Conservation (phyloP, 2,113 vertebrate species). For the Microcebus lehilahytsara region DNA sequence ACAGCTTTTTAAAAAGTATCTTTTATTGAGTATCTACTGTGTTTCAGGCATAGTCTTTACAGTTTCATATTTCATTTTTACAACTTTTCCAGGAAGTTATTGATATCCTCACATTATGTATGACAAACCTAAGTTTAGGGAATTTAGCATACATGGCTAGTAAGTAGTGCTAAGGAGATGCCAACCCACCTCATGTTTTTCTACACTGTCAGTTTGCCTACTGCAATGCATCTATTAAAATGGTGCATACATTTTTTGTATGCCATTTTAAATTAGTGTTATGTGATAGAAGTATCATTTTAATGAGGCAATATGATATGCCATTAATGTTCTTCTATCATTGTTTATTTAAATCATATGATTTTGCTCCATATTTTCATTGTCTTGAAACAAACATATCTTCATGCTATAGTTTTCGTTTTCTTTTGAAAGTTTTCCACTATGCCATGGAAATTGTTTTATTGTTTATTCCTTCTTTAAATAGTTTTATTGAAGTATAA, state of each 20-base stretch:
- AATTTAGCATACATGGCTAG: not conserved
- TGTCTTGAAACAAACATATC: conserved; percentile 7
- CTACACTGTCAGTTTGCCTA: not conserved
- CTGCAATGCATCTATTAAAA: not conserved
- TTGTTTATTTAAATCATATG: not conserved
- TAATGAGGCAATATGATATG: not conserved
- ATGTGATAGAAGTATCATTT: not conserved
- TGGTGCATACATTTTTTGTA: not conserved
- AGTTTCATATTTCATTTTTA: not conserved
- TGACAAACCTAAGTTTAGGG: not conserved
- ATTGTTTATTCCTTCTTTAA: not conserved
- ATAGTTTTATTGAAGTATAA: not conserved
- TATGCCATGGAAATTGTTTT: not conserved
- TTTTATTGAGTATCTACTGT: not conserved
- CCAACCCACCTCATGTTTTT: not conserved
- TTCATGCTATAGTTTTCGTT: not conserved
- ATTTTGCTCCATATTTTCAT: not conserved
- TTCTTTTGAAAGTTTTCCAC: not conserved
- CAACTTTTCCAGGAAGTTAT: not conserved
- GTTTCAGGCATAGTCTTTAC: not conserved
- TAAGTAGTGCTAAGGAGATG: not conserved
- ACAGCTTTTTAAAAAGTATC: not conserved
- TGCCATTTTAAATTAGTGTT: conserved; percentile 22
- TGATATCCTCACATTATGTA: not conserved
- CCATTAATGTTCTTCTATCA: not conserved